phyloP scores from a whole-genome alignment of 2,797 vertebrate species.

The Amphiprion clarkii region DNA sequence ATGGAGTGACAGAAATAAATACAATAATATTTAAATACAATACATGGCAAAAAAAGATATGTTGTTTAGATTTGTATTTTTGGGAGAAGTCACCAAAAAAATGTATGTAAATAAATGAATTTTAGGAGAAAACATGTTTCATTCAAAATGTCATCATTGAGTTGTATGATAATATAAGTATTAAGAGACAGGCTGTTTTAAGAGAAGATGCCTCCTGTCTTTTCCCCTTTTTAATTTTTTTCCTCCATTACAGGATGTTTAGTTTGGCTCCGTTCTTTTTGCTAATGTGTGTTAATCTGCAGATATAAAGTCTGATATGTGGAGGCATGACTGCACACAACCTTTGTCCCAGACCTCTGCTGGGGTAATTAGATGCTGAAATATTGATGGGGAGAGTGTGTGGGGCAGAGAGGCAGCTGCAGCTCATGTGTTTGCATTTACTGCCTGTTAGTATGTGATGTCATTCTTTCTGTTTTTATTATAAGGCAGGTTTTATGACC shows the following conservation, averaged over 20 bases:
- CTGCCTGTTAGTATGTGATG: constrained; percentile 2
- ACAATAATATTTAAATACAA: too few species aligned
- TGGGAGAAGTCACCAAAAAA: too few species aligned
- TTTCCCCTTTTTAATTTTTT: background rate
- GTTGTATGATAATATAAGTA: too few species aligned
- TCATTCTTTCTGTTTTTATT: background rate
- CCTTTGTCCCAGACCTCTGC: background rate
- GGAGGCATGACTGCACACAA: background rate
- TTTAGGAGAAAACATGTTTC: too few species aligned
- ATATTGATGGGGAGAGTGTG: constrained; percentile 78
- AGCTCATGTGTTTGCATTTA: constrained; percentile 6
- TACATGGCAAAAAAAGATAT: too few species aligned
- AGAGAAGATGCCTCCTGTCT: background rate
- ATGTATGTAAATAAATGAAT: too few species aligned
- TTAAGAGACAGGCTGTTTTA: too few species aligned
- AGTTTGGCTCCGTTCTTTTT: background rate
- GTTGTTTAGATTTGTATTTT: too few species aligned
- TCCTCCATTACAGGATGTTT: background rate
- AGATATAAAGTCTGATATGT: constrained; percentile 22
- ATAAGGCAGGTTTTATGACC: background rate
- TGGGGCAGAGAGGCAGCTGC: constrained; percentile 7
- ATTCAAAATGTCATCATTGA: too few species aligned
- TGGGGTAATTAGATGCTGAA: constrained; percentile 83
- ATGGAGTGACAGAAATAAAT: too few species aligned
- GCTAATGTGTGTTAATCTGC: constrained; percentile 10